These are phyloP conservation scores for Dolichoris vasculosae DNA, from an alignment of 1,140 invertebrate species.

Conservation along the genomic window DNA sequence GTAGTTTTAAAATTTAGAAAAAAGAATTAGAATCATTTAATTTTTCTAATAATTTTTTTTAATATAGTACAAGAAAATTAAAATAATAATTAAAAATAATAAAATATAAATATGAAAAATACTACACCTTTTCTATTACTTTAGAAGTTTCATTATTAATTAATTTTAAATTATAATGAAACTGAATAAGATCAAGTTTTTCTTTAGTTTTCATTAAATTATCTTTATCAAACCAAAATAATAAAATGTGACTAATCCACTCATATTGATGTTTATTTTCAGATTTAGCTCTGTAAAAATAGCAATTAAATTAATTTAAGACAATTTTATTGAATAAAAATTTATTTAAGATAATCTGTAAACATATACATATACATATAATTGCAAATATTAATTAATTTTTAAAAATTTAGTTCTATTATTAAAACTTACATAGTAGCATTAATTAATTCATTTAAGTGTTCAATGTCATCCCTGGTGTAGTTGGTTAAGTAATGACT, in stretches of 20 bases:
- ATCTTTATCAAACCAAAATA: slow-evolving; percentile 32
- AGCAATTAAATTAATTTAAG: background rate
- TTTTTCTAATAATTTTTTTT: background rate
- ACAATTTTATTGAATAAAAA: background rate
- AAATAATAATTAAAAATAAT: background rate
- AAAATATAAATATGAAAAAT: slow-evolving; percentile 23
- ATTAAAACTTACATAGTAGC: slow-evolving; percentile 45
- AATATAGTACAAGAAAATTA: background rate
- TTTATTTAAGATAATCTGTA: background rate
- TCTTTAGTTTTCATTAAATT: slow-evolving; percentile 41
- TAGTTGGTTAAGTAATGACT: slow-evolving; percentile 33
- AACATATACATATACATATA: too few species aligned
- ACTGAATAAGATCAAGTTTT: slow-evolving; percentile 51
- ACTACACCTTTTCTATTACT: slow-evolving; percentile 50
- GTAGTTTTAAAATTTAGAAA: too few species aligned
- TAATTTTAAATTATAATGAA: slow-evolving; percentile 51
- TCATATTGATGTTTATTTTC: slow-evolving; percentile 40
- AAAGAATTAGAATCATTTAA: too few species aligned
- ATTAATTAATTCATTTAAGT: slow-evolving; percentile 44
- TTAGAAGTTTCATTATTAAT: slow-evolving; percentile 51
- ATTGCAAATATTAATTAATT: background rate
- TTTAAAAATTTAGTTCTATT: background rate
- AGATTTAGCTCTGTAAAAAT: slow-evolving; percentile 25
- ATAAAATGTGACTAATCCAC: slow-evolving; percentile 53
- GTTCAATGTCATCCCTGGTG: slow-evolving; percentile 27